phyloP scores from a whole-genome alignment of 2,888 invertebrate species.

The Leptopilina drosophilae region DNA sequence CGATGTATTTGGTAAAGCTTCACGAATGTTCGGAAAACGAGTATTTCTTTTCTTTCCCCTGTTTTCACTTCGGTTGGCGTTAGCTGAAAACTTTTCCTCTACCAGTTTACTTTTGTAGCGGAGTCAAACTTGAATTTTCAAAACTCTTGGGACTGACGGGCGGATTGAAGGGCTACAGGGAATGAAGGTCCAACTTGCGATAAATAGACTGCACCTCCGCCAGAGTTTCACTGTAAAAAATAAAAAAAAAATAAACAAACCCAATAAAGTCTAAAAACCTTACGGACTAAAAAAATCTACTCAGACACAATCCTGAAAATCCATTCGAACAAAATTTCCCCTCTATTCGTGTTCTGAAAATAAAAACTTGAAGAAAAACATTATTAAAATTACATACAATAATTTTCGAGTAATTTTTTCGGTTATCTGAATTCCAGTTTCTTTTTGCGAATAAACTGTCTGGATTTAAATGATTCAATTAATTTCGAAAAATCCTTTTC shows the following conservation, averaged over 20 bases:
- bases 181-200: constrained; percentile 24
- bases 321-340: constrained; percentile 13
- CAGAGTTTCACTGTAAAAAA: constrained; percentile 7
- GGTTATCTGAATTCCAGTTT: background rate
- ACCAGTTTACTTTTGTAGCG: constrained; percentile 15
- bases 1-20: background rate
- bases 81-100: constrained; percentile 19
- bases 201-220: constrained; percentile 25
- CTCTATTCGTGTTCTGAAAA: background rate
- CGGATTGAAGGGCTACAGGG: constrained; percentile 30
- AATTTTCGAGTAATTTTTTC: no score
- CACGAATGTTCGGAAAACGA: background rate
- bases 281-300: constrained; percentile 34
- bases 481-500: background rate
- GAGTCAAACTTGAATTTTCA: constrained; percentile 25
- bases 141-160: constrained; percentile 25
- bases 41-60: background rate
- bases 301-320: constrained; percentile 31
- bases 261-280: background rate
- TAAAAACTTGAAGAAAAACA: no score
- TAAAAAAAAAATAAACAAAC: background rate
- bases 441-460: background rate
- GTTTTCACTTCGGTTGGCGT: constrained; percentile 9
- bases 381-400: no score
- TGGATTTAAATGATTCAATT: background rate